Percentiles rank a stretch among this genome's conserved stretches.
These are phyloP conservation scores for Andricus grossulariae DNA, from an alignment of 1,140 invertebrate genomes.

Conservation along the genomic window DNA sequence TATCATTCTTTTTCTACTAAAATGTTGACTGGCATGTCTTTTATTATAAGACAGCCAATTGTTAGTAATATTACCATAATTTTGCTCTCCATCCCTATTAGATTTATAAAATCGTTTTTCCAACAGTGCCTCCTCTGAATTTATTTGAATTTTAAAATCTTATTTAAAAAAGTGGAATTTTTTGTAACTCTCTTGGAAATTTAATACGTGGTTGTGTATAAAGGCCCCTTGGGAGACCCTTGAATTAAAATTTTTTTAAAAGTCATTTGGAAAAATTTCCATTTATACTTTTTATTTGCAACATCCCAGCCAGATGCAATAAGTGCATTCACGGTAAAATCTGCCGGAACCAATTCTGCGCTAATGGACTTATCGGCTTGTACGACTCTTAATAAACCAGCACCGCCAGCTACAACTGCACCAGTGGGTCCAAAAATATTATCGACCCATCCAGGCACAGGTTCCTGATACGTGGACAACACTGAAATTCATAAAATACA, in stretches of 20 bases:
- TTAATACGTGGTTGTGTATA: too few relatives aligned
- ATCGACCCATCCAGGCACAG: constrained; percentile 83
- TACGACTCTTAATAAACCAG: constrained; percentile 80
- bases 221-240: too few relatives aligned
- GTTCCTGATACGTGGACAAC: constrained; percentile 67
- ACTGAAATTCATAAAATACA: constrained; percentile 59
- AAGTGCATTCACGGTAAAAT: constrained; percentile 82
- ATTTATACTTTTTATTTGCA: constrained; percentile 54
- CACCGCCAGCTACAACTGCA: constrained; percentile 76
- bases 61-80: too few relatives aligned
- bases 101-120: too few relatives aligned
- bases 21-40: constrained; percentile 5
- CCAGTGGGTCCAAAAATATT: constrained; percentile 87
- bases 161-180: too few relatives aligned
- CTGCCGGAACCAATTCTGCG: constrained; percentile 86
- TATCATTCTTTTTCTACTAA: background rate
- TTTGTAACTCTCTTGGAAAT: too few relatives aligned
- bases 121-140: too few relatives aligned
- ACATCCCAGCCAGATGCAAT: constrained; percentile 81
- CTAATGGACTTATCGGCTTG: constrained; percentile 74
- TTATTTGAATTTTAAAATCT: too few relatives aligned
- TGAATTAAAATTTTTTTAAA: too few relatives aligned
- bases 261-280: background rate
- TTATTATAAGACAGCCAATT: too few relatives aligned
- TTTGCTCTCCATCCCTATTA: too few relatives aligned